Evolutionary conservation across 1,140 invertebrate species (phyloP).

Genomic region (Drosophila santomea): DNA sequence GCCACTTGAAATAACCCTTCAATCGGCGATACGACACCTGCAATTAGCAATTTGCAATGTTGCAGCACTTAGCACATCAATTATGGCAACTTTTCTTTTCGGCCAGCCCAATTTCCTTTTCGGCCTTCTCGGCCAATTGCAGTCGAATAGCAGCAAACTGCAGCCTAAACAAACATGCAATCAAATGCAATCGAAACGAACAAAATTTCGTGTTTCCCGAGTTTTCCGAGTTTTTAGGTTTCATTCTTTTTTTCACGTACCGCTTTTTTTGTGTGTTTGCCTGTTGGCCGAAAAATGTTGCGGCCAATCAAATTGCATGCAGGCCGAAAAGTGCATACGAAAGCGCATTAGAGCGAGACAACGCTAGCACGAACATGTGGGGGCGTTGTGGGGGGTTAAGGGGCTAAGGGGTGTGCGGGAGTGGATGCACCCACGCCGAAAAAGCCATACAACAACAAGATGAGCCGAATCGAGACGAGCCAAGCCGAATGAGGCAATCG

Average conservation of each 20-base stretch:
- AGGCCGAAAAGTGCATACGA: constrained; percentile 78
- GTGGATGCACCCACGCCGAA: constrained; percentile 71
- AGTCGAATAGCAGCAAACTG: constrained; percentile 28
- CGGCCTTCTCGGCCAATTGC: constrained; percentile 59
- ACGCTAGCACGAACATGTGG: constrained; percentile 74
- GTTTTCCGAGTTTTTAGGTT: constrained; percentile 48
- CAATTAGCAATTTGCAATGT: constrained; percentile 58
- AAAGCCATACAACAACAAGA: constrained; percentile 41
- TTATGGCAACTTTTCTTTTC: constrained; percentile 50
- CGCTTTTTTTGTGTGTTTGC: constrained; percentile 5
- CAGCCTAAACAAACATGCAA: constrained; percentile 72
- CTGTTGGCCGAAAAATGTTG: constrained; percentile 70
- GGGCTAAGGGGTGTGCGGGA: not conserved
- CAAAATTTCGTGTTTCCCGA: constrained; percentile 43
- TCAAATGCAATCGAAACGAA: constrained; percentile 76
- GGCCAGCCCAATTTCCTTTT: constrained; percentile 58
- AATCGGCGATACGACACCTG: constrained; percentile 61
- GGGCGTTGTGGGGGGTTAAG: not conserved
- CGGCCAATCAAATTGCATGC: constrained; percentile 79
- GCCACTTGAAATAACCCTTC: constrained; percentile 49
- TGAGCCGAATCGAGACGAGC: constrained; percentile 65
- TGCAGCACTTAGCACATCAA: constrained; percentile 58
- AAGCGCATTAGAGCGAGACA: constrained; percentile 80
- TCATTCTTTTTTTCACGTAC: not conserved
- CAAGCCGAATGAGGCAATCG: constrained; percentile 73